phyloP scores from a whole-genome alignment of 2,113 vertebrate genomes.

The Nannospalax galili region DNA sequence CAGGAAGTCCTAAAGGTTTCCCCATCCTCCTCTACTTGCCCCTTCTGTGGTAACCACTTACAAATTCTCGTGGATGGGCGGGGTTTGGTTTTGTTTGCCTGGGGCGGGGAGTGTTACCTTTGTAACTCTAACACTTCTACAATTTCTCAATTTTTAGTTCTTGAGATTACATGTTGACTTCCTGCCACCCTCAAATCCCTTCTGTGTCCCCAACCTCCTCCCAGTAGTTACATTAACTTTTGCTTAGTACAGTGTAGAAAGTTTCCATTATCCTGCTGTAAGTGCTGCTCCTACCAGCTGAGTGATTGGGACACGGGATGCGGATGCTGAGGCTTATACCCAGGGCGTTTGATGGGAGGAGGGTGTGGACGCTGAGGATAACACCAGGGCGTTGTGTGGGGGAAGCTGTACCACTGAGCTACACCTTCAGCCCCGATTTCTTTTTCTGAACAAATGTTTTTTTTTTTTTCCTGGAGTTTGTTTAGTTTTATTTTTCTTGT shows the following conservation, averaged over 20 bases:
- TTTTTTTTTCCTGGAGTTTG: background rate
- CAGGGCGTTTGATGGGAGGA: too few species aligned
- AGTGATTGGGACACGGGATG: background rate
- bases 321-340: background rate
- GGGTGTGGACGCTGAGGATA: background rate
- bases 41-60: background rate
- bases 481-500: background rate
- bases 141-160: background rate
- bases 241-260: background rate
- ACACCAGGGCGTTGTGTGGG: background rate
- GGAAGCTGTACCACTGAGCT: background rate
- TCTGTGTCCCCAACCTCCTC: background rate
- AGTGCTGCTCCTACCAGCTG: background rate
- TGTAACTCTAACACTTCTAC: background rate
- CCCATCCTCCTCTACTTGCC: background rate
- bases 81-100: background rate
- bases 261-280: accelerated
- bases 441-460: background rate
- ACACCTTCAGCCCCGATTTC: background rate
- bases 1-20: background rate
- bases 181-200: background rate
- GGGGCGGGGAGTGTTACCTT: too few species aligned
- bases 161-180: background rate
- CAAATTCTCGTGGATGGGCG: background rate
- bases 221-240: background rate